A percentile compares a stretch with the other conserved stretches of the same genome.
phyloP scores from a whole-genome alignment of 2,888 invertebrate genomes.

The Apodemia mormo region DNA sequence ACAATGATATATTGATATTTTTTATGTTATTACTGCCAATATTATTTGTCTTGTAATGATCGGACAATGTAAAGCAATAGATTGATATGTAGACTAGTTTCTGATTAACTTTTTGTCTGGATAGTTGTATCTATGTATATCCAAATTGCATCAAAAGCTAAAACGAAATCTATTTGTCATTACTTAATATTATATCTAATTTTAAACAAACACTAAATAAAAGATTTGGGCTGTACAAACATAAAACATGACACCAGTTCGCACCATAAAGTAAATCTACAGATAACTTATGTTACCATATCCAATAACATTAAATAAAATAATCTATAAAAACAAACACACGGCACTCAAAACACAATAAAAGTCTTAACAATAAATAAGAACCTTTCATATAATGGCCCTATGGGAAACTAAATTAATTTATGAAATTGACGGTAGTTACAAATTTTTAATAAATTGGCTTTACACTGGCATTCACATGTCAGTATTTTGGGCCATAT shows the following conservation, averaged over 20 bases:
- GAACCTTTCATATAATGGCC: conserved; percentile 15
- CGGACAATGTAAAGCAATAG: no score
- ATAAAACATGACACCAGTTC: background rate
- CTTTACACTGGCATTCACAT: background rate
- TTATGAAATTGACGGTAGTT: background rate
- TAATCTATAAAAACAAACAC: conserved; percentile 41
- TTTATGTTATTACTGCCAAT: no score
- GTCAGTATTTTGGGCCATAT: background rate
- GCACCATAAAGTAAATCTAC: conserved; percentile 1
- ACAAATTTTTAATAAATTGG: background rate
- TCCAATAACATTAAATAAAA: conserved; percentile 42
- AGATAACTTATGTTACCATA: background rate
- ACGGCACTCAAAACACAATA: conserved; percentile 41
- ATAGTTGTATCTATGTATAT: no score
- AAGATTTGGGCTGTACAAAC: background rate
- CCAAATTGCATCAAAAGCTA: no score
- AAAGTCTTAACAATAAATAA: conserved; percentile 24
- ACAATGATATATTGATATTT: no score
- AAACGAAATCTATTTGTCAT: no score
- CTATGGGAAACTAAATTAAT: background rate
- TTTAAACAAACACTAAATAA: no score
- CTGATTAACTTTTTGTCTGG: no score
- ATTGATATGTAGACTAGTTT: no score
- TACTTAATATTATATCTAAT: no score
- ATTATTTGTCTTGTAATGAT: no score